A percentile compares a stretch with the other conserved stretches of the same genome.
Evolutionary conservation across 2,113 vertebrate genomes (phyloP).

Genomic region (Nannospalax galili): DNA sequence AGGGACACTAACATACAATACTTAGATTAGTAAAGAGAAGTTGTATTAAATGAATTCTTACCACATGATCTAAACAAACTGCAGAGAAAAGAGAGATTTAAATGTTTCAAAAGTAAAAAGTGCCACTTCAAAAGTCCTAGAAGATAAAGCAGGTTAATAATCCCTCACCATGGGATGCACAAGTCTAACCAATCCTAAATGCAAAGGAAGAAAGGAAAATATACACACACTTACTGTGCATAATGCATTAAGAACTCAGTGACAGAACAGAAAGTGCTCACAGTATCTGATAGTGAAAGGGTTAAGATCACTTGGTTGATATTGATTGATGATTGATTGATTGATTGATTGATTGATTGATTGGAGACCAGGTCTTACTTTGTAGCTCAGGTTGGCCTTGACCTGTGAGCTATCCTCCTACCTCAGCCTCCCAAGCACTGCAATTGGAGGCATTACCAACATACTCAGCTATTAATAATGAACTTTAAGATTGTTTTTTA

Average conservation of each 20-base stretch:
- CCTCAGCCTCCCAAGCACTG: background rate
- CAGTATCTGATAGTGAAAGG: background rate
- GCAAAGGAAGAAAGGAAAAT: conserved; percentile 19
- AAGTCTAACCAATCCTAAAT: background rate
- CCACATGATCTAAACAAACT: background rate
- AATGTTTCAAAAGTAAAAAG: background rate
- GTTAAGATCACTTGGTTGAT: background rate
- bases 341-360: background rate
- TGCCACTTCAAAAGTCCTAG: background rate
- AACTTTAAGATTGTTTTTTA: background rate
- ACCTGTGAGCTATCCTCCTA: background rate
- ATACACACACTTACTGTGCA: background rate
- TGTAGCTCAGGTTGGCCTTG: background rate
- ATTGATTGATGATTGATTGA: background rate
- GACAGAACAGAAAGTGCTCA: background rate
- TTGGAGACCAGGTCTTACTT: background rate
- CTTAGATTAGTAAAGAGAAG: background rate
- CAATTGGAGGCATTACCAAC: background rate
- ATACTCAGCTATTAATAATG: background rate
- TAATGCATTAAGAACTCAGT: background rate
- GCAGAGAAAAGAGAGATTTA: background rate
- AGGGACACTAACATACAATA: background rate
- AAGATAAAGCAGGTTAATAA: conserved; percentile 3
- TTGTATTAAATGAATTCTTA: conserved; percentile 6
- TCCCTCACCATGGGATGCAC: background rate